Base-by-base conservation (phyloP, 2,797 vertebrate genomes). In the Decapterus maruadsi region DNA sequence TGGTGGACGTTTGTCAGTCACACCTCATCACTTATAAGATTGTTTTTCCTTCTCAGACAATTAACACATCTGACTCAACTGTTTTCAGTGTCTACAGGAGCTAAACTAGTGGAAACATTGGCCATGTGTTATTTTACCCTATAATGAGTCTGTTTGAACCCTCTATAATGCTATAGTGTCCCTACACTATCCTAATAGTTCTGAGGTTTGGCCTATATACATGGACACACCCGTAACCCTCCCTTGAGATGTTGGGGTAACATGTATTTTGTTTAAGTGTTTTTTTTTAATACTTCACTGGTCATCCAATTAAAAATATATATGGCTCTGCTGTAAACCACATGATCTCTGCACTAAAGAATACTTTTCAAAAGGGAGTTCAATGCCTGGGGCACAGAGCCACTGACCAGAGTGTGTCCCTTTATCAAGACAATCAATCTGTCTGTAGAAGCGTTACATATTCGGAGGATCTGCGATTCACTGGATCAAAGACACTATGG, bases 11-110 rank as follows among this genome's bases (percentile, higher is more conserved):
- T 26, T 20, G n/a, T 51, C 48, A 26, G 50, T 26, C 50, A 22
- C 20, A 22, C n/a, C 0, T 51, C 48, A 22, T 22, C 51, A 22
- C 50, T 51, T 9, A 51, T 19, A 17, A 19, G 17, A 53, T 26
- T 13, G 13, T 6, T 26, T 53, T 54, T 53, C 51, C 51, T 29
- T 12, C 19, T 53, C 58, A 34, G 58, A 54, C 69, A 29, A 19
- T 19, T 46, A 40, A 19, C 50, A 72, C 53, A 13, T 63, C 31
- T 56, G 60, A 31, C n/a, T 55, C 59, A 62, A 45, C 59, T 36
- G 58, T 54, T 72, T 62, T 59, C 38, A 17, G 29, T 36, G 34
- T 55, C 22, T 29, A 29, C 2, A 8, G 51, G 51, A 29, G 13
- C 12, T 26, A 29, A 6, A 22, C 12, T 16, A 16, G 6, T 54